A percentile compares a stretch with the other conserved stretches of the same genome.
Conservation (phyloP, 2,113 vertebrate genomes). For the Rhombomys opimus region DNA sequence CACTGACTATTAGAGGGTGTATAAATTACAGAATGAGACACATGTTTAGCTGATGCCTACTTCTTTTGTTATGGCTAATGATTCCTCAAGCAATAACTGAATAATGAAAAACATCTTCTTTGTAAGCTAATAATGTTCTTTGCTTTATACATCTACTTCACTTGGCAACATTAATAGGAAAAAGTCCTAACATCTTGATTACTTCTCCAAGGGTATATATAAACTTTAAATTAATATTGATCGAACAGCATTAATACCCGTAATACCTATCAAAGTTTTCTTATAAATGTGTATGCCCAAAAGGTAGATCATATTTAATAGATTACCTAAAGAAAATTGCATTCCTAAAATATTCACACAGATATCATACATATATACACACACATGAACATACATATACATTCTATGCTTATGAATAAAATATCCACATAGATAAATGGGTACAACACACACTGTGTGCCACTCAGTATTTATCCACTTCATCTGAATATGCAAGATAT, state of each 20-base stretch:
- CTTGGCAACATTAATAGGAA: constrained; percentile 68
- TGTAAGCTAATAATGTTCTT: constrained; percentile 84
- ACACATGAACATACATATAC: background rate
- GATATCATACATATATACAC: too few relatives aligned
- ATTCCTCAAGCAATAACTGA: constrained; percentile 77
- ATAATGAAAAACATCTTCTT: constrained; percentile 81
- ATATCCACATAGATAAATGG: background rate
- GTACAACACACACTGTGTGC: background rate
- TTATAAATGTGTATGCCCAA: constrained; percentile 66
- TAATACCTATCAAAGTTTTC: constrained; percentile 70
- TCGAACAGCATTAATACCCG: constrained; percentile 73
- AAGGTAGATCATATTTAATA: constrained; percentile 55
- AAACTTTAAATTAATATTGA: constrained; percentile 84
- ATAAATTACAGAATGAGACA: constrained; percentile 80
- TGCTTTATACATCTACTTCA: constrained; percentile 81
- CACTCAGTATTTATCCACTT: background rate
- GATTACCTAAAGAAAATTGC: background rate
- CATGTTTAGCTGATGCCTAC: constrained; percentile 79
- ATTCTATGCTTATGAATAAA: background rate
- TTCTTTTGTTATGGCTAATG: constrained; percentile 81
- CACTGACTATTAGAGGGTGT: constrained; percentile 57
- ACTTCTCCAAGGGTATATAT: constrained; percentile 79
- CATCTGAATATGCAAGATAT: background rate
- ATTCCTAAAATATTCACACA: background rate
- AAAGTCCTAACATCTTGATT: constrained; percentile 79